Evolutionary conservation across 2,797 vertebrate genomes (phyloP).

Genomic region (Esox masquinongy): DNA sequence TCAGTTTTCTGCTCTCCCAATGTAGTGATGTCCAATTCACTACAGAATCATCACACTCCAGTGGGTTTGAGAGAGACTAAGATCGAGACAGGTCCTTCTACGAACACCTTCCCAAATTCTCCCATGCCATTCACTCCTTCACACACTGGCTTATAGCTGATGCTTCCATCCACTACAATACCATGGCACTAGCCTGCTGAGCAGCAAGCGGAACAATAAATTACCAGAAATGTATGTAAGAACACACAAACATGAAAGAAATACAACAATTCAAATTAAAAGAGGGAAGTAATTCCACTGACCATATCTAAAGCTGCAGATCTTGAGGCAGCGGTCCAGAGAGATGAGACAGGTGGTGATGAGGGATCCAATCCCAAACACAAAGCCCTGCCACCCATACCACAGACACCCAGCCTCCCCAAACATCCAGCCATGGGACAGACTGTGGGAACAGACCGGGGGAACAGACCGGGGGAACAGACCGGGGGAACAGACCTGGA

Average conservation of each 20-base stretch:
- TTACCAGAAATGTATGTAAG: neutral
- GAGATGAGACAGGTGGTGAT: constrained; percentile 68
- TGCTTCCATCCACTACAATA: too few relatives aligned
- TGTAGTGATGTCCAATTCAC: too few relatives aligned
- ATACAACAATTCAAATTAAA: neutral
- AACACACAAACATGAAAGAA: neutral
- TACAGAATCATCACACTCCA: too few relatives aligned
- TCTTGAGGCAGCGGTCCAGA: constrained; percentile 67
- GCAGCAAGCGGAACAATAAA: too few relatives aligned
- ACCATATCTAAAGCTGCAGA: constrained; percentile 62
- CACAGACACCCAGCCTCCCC: constrained; percentile 57
- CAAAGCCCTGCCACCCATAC: constrained; percentile 65
- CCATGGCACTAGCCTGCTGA: too few relatives aligned
- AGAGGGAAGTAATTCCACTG: neutral
- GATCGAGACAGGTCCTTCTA: too few relatives aligned
- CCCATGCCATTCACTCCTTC: too few relatives aligned
- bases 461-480: constrained; percentile 44
- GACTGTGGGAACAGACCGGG: constrained; percentile 30
- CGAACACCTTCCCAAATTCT: too few relatives aligned
- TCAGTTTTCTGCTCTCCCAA: too few relatives aligned
- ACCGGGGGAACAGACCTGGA: constrained; percentile 25
- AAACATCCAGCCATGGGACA: constrained; percentile 65
- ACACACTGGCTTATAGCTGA: too few relatives aligned
- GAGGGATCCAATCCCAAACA: constrained; percentile 67
- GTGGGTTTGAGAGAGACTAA: too few relatives aligned